Evolutionary conservation across 2,888 invertebrate species (phyloP), one percentile per base, ranked within the genome.

Genomic region (Limenitis camilla): DNA sequence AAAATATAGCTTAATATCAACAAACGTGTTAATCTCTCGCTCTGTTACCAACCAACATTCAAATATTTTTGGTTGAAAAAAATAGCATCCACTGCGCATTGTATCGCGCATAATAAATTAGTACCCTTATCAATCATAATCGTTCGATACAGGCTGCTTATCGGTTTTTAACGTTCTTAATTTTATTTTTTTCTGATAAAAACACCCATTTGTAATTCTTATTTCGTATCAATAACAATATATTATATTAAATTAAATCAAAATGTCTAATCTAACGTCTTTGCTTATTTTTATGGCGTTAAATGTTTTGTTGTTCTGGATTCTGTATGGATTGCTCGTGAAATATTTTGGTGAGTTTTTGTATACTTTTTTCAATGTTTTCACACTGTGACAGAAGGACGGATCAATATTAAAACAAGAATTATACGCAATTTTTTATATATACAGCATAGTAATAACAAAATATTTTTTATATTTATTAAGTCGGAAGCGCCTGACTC

Each of bases 271-370:
- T 45, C 46, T 81, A 9, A 57, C 59, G 0, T 66, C 65, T 5
- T 64, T 76, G 30, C 49, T 82, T 4, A 39, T 75, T 27, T 81
- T 81, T 60, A 69, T 83, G 70, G 44, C 63, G 0, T 2, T 77
- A 0, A 81, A 81, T 49, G 65, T 84, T 38, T 42, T 70, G 0
- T 43, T 82, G 2, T 78, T 84, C 58, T 78, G 72, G 71, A 30
- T 74, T 6, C 63, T 84, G 9, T 84, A 84, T 52, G 71, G 65
- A 2, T 48, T 78, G 2, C 58, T 82, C 6, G 67, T 80, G 7
- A 74, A 60, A 57, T 67, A 64, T 50, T 77, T 74, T 32, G 83
- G 84, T 84, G 51, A 82, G 84, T 76, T n/a, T 27, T 6, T 52
- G 38, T 32, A 11, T 49, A 19, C 19, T 2, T 3, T 19, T 19